Base-by-base conservation (phyloP, 2,113 vertebrate species). In the Plotosus lineatus region DNA sequence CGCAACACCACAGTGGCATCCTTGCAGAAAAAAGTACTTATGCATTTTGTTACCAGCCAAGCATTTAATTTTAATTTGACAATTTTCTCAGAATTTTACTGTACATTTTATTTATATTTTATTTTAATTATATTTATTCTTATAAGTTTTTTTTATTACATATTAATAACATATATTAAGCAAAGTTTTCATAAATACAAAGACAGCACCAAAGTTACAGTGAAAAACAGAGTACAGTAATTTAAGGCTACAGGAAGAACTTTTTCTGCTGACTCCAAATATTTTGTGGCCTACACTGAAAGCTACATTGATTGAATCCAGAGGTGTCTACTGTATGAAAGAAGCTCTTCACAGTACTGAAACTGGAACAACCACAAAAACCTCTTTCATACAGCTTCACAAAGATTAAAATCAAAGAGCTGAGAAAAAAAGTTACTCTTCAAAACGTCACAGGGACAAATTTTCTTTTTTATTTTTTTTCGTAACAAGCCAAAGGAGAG, bases 251-350 rank as follows among this genome's bases (percentile, higher is more conserved):
- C 19, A 66, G 44, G 58, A 46, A 48, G 26, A 8, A 65, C 19
- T 23, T 38, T 44, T 44, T 69, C n/a, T 44, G 2, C 40, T 50
- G 75, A 65, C 23, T 9, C 46, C n/a, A n/a, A n/a, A n/a, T 36
- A 31, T 36, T 15, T 48, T 36, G 26, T 31, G 38, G 60, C 65
- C 31, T 31, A 50, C 4, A 51, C 68, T 56, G 11, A 60, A 68
- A 53, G 5, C 55, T 77, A 14, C 12, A 74, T 28, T 83, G 58
- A 80, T 80, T 51, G 40, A 72, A 77, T 61, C 33, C 48, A 48
- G 51, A 26, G 55, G 46, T 26, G 36, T 68, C 50, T 26, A 50
- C 65, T 40, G 2, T 58, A 71, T 38, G n/a, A 66, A 77, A 48
- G 50, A 55, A 65, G 10, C 23, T 10, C 3, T 81, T 55, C 15